A percentile compares a stretch with the other conserved stretches of the same genome.
These are phyloP conservation scores for Microtus oregoni DNA, from an alignment of 2,113 vertebrate species.

Conservation along the genomic window DNA sequence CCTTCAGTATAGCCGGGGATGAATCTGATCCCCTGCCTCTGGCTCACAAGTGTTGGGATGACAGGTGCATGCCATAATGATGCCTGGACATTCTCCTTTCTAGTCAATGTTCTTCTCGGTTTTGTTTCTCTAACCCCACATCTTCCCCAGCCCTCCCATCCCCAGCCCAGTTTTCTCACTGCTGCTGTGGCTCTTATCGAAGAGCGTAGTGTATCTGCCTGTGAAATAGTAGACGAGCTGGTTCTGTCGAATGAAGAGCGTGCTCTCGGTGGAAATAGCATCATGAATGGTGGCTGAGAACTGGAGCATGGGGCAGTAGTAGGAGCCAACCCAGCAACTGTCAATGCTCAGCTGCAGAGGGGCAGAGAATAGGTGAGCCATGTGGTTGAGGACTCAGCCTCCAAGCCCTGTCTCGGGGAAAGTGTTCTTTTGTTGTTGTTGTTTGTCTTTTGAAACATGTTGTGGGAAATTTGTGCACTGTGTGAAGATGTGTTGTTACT, in stretches of 20 bases:
- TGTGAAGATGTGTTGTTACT: not conserved
- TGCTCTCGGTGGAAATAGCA: slow-evolving; percentile 80
- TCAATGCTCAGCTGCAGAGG: slow-evolving; percentile 82
- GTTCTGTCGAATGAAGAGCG: slow-evolving; percentile 86
- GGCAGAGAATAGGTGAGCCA: not conserved
- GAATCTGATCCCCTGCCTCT: not conserved
- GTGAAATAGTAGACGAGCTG: slow-evolving; percentile 85
- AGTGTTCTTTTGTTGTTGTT: not conserved
- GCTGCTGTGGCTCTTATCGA: not conserved
- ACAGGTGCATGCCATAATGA: not conserved
- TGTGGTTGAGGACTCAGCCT: not conserved
- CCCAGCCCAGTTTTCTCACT: slow-evolving; percentile 56
- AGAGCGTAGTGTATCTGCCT: slow-evolving; percentile 77
- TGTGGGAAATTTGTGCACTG: not conserved
- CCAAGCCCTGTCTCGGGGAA: fast-evolving
- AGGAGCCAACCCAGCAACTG: slow-evolving; percentile 84
- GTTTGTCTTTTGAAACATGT: not conserved
- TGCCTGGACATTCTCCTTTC: not conserved
- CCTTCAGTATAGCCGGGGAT: not conserved
- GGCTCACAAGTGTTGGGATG: not conserved
- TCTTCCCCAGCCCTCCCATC: fast-evolving
- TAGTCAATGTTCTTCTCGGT: not conserved
- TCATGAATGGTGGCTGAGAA: slow-evolving; percentile 82
- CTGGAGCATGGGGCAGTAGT: slow-evolving; percentile 70
- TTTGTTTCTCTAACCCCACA: not conserved